Evolutionary conservation across 2,797 vertebrate genomes (phyloP), one percentile per base, ranked within the genome.

Genomic region (Cryptoblepharus egeriae): DNA sequence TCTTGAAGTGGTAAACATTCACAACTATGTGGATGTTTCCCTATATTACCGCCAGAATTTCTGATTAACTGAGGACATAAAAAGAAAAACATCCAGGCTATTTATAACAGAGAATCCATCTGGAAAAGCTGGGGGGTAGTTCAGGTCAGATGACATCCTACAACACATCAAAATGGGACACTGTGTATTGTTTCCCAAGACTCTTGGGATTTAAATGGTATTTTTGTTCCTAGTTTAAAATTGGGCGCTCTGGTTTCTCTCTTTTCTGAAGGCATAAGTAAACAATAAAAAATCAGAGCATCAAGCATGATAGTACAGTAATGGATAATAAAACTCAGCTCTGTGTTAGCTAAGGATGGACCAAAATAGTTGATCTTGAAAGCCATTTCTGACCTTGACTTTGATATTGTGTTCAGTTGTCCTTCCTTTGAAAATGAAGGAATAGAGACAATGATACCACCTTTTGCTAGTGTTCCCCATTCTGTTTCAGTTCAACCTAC

Each of bases 11-110:
- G 32, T 84, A 83, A 74, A 77, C 30, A 79, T 67, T 90, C 39
- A 65, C 18, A 68, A 32, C 32, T 81, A 63, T 52, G 61, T 52
- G 73, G 35, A 84, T 69, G 37, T 42, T 80, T 5, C 28, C 80
- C 79, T 75, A 49, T 30, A 22, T 57, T 74, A 55, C 75, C 85
- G 45, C 75, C 86, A 58, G 80, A 83, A 87, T 80, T 81, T 72
- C 84, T 35, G 76, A 84, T 15, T 63, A 52, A 71, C 18, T 2
- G n/a, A 83, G 28, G 11, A 55, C 1, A 30, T 58, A 45, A 18
- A 45, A 30, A 16, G 60, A 75, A 80, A 58, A 45, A 20, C 72
- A 1, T 1, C 24, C 26, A 69, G 74, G 10, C 0, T 9, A 39
- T 42, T 42, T 42, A 49, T 10, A 74, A 74, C 0, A 3, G 28